These are phyloP conservation scores for Papilio glaucus DNA, from an alignment of 1,140 invertebrate species.

Conservation along the genomic window DNA sequence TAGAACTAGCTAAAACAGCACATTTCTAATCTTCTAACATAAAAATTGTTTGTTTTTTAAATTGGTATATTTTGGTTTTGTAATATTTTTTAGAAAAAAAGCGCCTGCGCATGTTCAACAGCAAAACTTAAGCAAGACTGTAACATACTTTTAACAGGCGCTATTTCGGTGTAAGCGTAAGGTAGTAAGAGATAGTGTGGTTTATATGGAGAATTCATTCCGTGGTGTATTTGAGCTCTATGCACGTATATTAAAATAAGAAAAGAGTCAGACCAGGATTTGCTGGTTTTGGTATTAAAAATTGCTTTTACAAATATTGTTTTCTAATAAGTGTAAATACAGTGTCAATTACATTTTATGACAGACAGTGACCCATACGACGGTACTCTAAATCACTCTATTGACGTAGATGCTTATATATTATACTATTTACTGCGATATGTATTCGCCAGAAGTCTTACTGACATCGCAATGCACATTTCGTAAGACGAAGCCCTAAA, in stretches of 20 bases:
- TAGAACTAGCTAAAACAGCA: too few species aligned
- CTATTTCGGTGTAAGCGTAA: too few species aligned
- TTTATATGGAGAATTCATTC: not conserved
- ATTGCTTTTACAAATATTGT: too few species aligned
- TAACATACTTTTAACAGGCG: not conserved
- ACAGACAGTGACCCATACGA: not conserved
- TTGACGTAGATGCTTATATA: not conserved
- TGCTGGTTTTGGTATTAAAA: too few species aligned
- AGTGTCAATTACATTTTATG: not conserved
- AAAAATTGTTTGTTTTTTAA: not conserved
- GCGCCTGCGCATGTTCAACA: not conserved
- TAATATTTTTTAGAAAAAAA: not conserved
- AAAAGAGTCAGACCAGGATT: too few species aligned
- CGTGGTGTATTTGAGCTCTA: not conserved
- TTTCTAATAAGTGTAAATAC: too few species aligned
- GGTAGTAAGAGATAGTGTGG: not conserved
- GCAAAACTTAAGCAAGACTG: not conserved
- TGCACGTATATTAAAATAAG: too few species aligned
- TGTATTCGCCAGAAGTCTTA: not conserved
- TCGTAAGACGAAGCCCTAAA: slow-evolving; percentile 6
- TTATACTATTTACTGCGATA: not conserved
- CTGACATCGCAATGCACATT: not conserved
- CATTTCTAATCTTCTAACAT: not conserved
- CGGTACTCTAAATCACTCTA: not conserved
- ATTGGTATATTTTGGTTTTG: not conserved